phyloP scores from a whole-genome alignment of 2,797 vertebrate genomes.

The Pteropus rufus region DNA sequence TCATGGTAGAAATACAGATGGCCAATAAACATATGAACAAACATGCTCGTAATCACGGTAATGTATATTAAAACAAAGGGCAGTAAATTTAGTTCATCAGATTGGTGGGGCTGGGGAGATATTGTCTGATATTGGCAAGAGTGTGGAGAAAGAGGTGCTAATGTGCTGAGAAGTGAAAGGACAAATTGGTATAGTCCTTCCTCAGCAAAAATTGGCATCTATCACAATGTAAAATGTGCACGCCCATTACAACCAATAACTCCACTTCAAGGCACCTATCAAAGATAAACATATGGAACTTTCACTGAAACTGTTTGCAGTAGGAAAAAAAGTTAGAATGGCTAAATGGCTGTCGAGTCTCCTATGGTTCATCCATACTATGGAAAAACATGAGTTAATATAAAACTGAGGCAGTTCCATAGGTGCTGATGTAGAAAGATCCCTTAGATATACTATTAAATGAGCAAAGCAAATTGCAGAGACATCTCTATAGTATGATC shows the following conservation, averaged over 20 bases:
- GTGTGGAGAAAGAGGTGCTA: not conserved
- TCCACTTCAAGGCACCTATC: not conserved
- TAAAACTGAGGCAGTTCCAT: not conserved
- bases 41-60: not conserved
- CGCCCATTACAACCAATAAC: not conserved
- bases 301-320: not conserved
- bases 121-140: not conserved
- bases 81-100: not conserved
- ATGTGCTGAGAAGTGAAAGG: not conserved
- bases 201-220: not conserved
- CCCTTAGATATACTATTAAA: not conserved
- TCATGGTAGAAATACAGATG: not conserved
- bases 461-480: not conserved
- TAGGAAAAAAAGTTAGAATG: not conserved
- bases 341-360: not conserved
- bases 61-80: not conserved
- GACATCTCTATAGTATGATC: not conserved
- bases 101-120: not conserved
- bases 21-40: not conserved
- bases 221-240: not conserved
- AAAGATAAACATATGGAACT: not conserved
- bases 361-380: not conserved
- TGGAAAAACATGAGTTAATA: not conserved
- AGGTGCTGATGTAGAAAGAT: not conserved
- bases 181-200: not conserved